phyloP scores from a whole-genome alignment of 2,888 invertebrate genomes.

The Shargacucullia verbasci region DNA sequence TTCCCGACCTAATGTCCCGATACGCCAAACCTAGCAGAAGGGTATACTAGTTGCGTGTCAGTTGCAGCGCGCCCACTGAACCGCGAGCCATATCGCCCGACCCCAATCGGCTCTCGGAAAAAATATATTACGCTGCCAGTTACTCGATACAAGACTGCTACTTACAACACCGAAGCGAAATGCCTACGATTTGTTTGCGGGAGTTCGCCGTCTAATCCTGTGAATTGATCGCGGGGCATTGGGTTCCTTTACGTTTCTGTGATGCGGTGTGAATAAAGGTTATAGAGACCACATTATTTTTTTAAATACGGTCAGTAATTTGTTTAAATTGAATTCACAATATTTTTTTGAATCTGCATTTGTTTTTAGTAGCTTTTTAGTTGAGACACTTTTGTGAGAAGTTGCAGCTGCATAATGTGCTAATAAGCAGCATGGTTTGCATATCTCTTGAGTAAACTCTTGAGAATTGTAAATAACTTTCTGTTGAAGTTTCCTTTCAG shows the following conservation, averaged over 20 bases:
- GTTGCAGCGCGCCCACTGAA: slow-evolving; percentile 64
- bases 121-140: slow-evolving; percentile 57
- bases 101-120: slow-evolving; percentile 61
- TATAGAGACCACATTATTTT: slow-evolving; percentile 5
- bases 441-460: background rate
- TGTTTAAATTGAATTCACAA: too few species aligned
- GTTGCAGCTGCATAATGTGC: background rate
- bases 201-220: slow-evolving; percentile 37
- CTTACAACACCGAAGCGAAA: slow-evolving; percentile 35
- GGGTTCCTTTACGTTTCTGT: slow-evolving; percentile 24
- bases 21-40: slow-evolving; percentile 42
- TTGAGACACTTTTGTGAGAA: too few species aligned
- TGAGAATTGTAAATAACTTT: background rate
- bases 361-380: too few species aligned
- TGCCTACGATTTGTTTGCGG: slow-evolving; percentile 54
- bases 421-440: background rate
- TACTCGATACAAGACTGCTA: slow-evolving; percentile 33
- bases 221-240: slow-evolving; percentile 45
- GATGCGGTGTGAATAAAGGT: slow-evolving; percentile 15
- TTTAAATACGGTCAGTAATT: too few species aligned
- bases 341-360: too few species aligned
- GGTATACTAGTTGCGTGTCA: slow-evolving; percentile 66
- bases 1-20: slow-evolving; percentile 39
- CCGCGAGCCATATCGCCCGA: slow-evolving; percentile 66
- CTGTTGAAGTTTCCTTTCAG: background rate